Evolutionary conservation across 2,797 vertebrate species (phyloP), one percentile per base, ranked within the genome.

Genomic region (Pachyuromys duprasi): DNA sequence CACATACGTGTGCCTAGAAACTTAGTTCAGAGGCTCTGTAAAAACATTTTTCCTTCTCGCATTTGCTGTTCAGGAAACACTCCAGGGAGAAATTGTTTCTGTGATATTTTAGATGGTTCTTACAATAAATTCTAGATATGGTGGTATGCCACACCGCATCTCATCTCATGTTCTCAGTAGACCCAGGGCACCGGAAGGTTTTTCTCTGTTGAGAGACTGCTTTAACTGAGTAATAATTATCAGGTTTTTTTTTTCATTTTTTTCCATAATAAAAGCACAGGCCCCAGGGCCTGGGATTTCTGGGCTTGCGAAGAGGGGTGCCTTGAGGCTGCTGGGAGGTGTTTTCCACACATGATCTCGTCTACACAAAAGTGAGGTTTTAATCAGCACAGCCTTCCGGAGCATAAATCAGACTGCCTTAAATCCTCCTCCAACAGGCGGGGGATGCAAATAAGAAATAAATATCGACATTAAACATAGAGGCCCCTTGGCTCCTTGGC

Each of bases 101-200:
- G 70, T 72, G 93, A 72, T 95, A 67, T 94, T 95, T 90, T 69
- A n/a, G 96, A 92, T 93, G 86, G 60, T 87, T 83, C 97, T 94
- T 89, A 87, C 86, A 90, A 86, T 95, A 96, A 88, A 94, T 91
- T 95, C 87, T 53, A 87, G 90, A 57, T 80, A 91, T 69, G 63
- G 86, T 91, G 90, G 75, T 76, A 83, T 42, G 67, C 88, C 3
- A 5, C 17, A 1, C 53, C 0, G 8, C 42, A 75, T 89, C 93
- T 86, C 36, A 78, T 82, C 79, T 89, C 53, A 28, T 92, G 88
- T 80, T 67, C 93, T 89, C 79, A 2, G 63, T 36, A 75, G 93
- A 75, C 78, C 36, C 36, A 22, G 78, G n/a, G 11, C 45, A 6
- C 12, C 0, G 12, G 31, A 83, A 92, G 92, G 31, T 81, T 75